These are phyloP conservation scores for Diploptera punctata DNA, from an alignment of 2,888 invertebrate genomes.

Conservation along the genomic window DNA sequence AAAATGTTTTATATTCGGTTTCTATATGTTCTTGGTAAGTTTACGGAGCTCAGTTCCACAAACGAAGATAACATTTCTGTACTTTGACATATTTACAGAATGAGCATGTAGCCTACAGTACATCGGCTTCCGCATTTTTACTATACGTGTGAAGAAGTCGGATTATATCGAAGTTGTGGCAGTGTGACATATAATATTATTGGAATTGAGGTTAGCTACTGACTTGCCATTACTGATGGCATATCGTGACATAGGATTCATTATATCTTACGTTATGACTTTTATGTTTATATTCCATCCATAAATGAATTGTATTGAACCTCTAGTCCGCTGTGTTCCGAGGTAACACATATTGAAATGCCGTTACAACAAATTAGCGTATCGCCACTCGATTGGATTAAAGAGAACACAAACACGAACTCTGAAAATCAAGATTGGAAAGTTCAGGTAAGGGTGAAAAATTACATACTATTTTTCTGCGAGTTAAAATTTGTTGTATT, in stretches of 20 bases:
- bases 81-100: background rate
- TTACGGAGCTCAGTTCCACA: background rate
- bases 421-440: conserved; percentile 35
- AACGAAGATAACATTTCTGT: background rate
- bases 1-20: background rate
- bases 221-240: background rate
- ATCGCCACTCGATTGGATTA: conserved; percentile 40
- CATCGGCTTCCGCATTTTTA: conserved; percentile 18
- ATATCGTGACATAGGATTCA: background rate
- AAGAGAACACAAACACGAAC: conserved; percentile 34
- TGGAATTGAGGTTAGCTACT: background rate
- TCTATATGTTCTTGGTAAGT: background rate
- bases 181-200: background rate
- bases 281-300: background rate
- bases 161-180: background rate
- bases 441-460: conserved; percentile 37
- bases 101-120: background rate
- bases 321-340: background rate
- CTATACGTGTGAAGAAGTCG: background rate
- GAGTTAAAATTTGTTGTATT: no score
- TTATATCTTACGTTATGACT: no score
- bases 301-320: background rate
- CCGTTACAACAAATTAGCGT: conserved; percentile 42
- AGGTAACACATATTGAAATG: conserved; percentile 25
- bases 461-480: no score